These are phyloP conservation scores for Ellobium chinense DNA, from an alignment of 2,888 invertebrate species.

Conservation along the genomic window DNA sequence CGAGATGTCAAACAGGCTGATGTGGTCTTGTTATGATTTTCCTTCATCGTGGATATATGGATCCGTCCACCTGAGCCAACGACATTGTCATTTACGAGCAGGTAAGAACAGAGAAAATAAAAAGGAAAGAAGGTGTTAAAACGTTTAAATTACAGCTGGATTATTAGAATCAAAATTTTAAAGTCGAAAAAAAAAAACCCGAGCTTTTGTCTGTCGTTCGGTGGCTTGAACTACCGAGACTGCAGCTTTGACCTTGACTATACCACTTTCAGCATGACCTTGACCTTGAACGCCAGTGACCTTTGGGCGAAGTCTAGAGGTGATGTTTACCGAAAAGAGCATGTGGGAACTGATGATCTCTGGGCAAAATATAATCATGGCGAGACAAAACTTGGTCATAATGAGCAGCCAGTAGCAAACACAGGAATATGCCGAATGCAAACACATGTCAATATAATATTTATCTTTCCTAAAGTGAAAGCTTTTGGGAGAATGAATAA, in stretches of 20 bases:
- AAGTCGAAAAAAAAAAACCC: no score
- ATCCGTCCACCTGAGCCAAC: constrained; percentile 67
- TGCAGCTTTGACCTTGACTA: constrained; percentile 67
- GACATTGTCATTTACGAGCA: constrained; percentile 77
- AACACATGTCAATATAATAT: no score
- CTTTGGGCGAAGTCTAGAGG: not conserved
- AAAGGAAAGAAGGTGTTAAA: no score
- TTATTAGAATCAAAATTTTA: no score
- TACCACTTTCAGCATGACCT: constrained; percentile 34
- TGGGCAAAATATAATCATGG: not conserved
- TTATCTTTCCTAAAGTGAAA: no score
- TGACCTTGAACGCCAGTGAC: constrained; percentile 34
- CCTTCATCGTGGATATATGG: constrained; percentile 74
- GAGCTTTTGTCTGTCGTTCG: no score
- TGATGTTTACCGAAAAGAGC: constrained; percentile 19
- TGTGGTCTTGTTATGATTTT: no score
- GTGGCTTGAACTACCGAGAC: constrained; percentile 73
- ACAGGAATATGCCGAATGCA: no score
- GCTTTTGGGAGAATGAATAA: no score
- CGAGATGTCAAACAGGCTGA: no score
- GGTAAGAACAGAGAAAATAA: constrained; percentile 1
- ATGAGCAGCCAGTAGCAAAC: constrained; percentile 3
- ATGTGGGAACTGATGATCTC: not conserved
- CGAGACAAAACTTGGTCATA: constrained; percentile 27
- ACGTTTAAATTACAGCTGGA: no score